Evolutionary conservation across 2,888 invertebrate genomes (phyloP), one percentile per base, ranked within the genome.

Genomic region (Cheilosia variabilis): DNA sequence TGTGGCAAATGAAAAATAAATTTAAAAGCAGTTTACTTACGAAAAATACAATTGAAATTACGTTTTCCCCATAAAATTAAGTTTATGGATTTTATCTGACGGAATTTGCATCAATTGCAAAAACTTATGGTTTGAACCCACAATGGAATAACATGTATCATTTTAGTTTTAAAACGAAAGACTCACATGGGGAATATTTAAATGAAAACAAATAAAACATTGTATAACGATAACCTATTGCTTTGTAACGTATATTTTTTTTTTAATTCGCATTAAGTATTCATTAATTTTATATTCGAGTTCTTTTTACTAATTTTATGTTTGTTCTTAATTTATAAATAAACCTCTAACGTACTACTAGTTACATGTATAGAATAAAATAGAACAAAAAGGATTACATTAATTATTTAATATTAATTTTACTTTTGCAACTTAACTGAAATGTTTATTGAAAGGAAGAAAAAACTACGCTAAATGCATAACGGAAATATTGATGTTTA

Each of bases 311-410:
- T 71, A 71, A 78, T 78, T 71, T 65, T 37, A 78, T 45, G 19
- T 69, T 69, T 63, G 57, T 65, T 71, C 47, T 78, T 71, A 65
- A 47, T 77, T 52, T 58, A 58, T 58, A 66, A 47, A 57, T 57
- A 72, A 73, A 65, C 34, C 19, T 50, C 19, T 78, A 78, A 63
- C 52, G 71, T 71, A 69, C 60, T 78, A 69, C 53, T 71, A 71
- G 69, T 57, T 65, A 78, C 60, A 63, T 78, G 77, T 77, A 77
- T 69, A 77, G 69, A 63, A 78, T 47, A 55, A 15, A 53, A 69
- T 45, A 53, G 19, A 43, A 58, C 19, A 65, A 52, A 50, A 37
- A 71, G 31, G 45, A 47, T 45, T 58, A 60, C 68, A 76, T 47
- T 55, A 63, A 78, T 77, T 77, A 41, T 58, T 62, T 52, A 52